Percentiles rank a stretch among this genome's conserved stretches.
phyloP scores from a whole-genome alignment of 2,113 vertebrate species.

The Pterocles burchelli region DNA sequence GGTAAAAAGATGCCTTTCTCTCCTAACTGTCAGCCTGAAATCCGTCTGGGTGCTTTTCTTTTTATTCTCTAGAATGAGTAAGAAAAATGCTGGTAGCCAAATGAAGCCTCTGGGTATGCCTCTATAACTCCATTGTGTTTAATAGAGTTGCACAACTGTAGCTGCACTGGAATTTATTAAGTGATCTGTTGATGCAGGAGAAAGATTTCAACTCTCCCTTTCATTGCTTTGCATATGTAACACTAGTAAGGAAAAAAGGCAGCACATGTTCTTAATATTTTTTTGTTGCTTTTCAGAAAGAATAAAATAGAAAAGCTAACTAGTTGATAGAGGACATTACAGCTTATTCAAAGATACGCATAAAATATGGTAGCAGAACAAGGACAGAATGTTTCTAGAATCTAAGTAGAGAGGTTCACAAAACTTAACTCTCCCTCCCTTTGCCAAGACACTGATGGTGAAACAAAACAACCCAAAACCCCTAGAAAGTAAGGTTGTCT shows the following conservation, averaged over 20 bases:
- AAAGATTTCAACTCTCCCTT: background rate
- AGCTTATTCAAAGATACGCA: background rate
- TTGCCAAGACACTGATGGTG: background rate
- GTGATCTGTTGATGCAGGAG: conserved; percentile 30
- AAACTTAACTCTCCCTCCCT: background rate
- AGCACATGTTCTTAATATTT: background rate
- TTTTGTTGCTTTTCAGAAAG: background rate
- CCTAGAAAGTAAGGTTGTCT: background rate
- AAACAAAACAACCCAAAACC: background rate
- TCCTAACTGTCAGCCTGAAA: background rate
- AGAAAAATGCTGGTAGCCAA: conserved; percentile 18
- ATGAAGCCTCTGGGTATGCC: conserved; percentile 47
- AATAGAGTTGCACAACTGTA: conserved; percentile 45
- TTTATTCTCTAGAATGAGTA: background rate
- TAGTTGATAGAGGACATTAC: background rate
- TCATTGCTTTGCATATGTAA: background rate
- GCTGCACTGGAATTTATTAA: conserved; percentile 34
- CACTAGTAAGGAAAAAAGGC: background rate
- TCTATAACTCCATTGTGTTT: conserved; percentile 35
- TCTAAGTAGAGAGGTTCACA: background rate
- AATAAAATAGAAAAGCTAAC: background rate
- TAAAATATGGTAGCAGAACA: background rate
- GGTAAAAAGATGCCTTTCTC: background rate
- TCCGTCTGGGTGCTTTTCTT: background rate
- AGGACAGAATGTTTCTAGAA: background rate